A percentile compares a stretch with the other conserved stretches of the same genome.
phyloP scores from a whole-genome alignment of 1,140 invertebrate species.

The Brachionus plicatilis region DNA sequence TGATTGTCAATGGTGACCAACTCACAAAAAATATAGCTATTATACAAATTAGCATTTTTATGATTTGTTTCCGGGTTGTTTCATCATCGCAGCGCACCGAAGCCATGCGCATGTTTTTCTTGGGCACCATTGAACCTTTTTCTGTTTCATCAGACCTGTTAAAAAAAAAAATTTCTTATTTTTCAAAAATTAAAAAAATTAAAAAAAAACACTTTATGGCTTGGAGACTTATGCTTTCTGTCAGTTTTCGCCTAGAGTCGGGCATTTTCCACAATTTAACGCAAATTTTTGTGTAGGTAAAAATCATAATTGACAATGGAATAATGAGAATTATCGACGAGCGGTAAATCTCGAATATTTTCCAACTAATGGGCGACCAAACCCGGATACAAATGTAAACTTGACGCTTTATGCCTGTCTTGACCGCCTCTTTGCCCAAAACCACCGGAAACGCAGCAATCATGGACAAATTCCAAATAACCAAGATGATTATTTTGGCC shows the following conservation, averaged over 20 bases:
- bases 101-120: background rate
- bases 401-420: constrained; percentile 45
- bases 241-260: constrained; percentile 29
- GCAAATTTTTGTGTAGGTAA: constrained; percentile 65
- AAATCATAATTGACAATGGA: constrained; percentile 64
- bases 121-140: background rate
- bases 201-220: background rate
- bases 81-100: constrained; percentile 23
- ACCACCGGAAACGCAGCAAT: constrained; percentile 57
- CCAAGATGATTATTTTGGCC: constrained; percentile 72
- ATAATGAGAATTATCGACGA: constrained; percentile 63
- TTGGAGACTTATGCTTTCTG: background rate
- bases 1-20: constrained; percentile 65
- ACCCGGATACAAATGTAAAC: constrained; percentile 64
- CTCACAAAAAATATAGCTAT: constrained; percentile 66
- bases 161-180: background rate
- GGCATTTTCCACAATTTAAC: constrained; percentile 61
- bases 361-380: constrained; percentile 58
- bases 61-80: constrained; percentile 55
- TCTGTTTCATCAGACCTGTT: background rate
- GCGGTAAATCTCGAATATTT: constrained; percentile 65
- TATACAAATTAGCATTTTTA: constrained; percentile 68
- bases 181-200: background rate
- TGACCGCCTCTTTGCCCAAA: constrained; percentile 51
- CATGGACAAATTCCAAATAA: constrained; percentile 75